phyloP scores from a whole-genome alignment of 2,797 vertebrate species.

The Pangasius larnaudii region DNA sequence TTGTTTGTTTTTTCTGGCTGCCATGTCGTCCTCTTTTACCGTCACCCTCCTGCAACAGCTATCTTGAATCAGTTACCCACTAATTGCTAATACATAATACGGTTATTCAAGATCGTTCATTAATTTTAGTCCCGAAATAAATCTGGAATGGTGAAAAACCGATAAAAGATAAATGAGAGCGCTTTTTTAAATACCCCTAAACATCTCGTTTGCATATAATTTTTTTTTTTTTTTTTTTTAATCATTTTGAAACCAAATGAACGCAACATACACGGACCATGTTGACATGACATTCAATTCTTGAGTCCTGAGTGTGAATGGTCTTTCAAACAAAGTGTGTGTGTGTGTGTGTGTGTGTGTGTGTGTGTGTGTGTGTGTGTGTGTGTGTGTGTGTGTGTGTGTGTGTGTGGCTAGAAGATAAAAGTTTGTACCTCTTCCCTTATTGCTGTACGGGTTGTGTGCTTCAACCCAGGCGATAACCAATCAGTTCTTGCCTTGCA shows the following conservation, averaged over 20 bases:
- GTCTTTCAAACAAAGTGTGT: not conserved
- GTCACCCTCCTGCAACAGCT: not conserved
- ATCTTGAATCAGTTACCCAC: not conserved
- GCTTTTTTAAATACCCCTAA: not conserved
- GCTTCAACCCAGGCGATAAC: conserved; percentile 73
- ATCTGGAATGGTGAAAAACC: not conserved
- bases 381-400: conserved; percentile 20
- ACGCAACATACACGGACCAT: not conserved
- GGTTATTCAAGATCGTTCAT: not conserved
- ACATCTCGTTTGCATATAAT: not conserved
- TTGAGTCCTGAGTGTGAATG: not conserved
- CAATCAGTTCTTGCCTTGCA: conserved; percentile 85
- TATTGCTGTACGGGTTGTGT: conserved; percentile 63
- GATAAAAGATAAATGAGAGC: not conserved
- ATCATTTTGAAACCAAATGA: not conserved
- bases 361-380: conserved; percentile 1
- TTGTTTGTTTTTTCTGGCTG: not conserved
- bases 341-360: conserved; percentile 22
- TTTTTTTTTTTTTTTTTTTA: not conserved
- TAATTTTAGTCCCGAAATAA: not conserved
- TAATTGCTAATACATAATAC: not conserved
- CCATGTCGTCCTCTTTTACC: not conserved
- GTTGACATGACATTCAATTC: not conserved
- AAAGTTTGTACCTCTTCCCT: conserved; percentile 57
- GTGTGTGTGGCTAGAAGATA: not conserved